Conservation (phyloP, 1,140 invertebrate species). For the Drosophila sucinea region DNA sequence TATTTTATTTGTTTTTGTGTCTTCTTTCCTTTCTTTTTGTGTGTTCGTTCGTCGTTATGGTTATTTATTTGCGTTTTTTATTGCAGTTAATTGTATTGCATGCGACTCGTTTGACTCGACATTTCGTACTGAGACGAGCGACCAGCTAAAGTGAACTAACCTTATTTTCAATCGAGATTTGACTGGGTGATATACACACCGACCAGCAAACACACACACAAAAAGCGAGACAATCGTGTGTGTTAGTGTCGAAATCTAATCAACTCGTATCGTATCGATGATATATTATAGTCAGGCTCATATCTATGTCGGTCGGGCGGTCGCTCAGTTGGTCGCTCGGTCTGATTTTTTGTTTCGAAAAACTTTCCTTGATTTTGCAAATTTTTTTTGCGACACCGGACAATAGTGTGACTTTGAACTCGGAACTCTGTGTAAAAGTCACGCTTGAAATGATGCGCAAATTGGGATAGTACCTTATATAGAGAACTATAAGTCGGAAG, state of each 20-base stretch:
- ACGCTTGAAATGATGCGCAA: no score
- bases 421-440: no score
- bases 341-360: conserved; percentile 10
- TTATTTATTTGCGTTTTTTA: conserved; percentile 24
- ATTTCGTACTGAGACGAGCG: conserved; percentile 64
- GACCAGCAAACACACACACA: conserved; percentile 18
- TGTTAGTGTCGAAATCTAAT: conserved; percentile 73
- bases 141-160: conserved; percentile 60
- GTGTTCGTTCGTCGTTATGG: neutral
- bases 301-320: conserved; percentile 39
- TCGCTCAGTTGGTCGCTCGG: conserved; percentile 8
- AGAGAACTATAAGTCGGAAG: no score
- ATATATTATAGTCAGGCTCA: conserved; percentile 51
- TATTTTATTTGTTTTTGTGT: neutral
- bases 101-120: conserved; percentile 73
- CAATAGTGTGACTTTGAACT: neutral
- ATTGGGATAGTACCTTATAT: no score
- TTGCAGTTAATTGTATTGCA: conserved; percentile 44
- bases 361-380: conserved; percentile 15
- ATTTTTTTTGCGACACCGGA: neutral
- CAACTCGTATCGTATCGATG: conserved; percentile 73
- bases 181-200: conserved; percentile 54
- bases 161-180: conserved; percentile 68
- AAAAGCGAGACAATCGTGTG: neutral
- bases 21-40: neutral